Conservation (phyloP, 2,888 invertebrate genomes). For the Himalopsyche kuldschensis region DNA sequence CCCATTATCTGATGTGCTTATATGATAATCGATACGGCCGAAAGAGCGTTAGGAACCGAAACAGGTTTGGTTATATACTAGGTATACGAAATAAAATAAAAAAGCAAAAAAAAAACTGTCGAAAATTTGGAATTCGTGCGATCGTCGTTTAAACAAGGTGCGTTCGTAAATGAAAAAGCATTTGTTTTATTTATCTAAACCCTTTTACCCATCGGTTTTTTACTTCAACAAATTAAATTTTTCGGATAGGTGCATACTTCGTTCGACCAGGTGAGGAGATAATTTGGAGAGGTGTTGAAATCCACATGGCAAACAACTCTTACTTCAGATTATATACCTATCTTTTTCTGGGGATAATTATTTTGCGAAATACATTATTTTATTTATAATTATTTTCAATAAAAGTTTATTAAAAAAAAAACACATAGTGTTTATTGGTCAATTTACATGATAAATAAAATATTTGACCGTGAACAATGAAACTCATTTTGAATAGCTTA, state of each 20-base stretch:
- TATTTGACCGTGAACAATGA: too few species aligned
- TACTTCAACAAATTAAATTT: background rate
- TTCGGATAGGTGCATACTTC: background rate
- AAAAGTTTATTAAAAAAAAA: too few species aligned
- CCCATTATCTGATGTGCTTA: conserved; percentile 8
- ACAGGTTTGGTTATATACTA: conserved; percentile 10
- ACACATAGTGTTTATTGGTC: too few species aligned
- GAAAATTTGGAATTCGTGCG: conserved; percentile 23
- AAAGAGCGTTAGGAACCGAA: conserved; percentile 11
- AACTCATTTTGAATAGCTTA: too few species aligned
- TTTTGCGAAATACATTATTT: too few species aligned
- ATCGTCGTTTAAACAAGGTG: conserved; percentile 14
- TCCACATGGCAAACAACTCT: background rate
- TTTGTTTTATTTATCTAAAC: conserved; percentile 16
- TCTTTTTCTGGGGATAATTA: too few species aligned
- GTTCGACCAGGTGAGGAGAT: background rate
- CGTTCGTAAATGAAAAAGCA: conserved; percentile 14
- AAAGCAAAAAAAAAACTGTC: background rate
- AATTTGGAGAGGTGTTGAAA: background rate
- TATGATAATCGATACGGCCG: conserved; percentile 10
- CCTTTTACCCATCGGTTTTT: background rate
- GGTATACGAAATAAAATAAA: background rate
- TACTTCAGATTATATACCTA: background rate
- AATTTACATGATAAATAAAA: too few species aligned
- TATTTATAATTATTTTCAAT: too few species aligned